phyloP scores from a whole-genome alignment of 2,797 vertebrate genomes.

The Eutrigla gurnardus region DNA sequence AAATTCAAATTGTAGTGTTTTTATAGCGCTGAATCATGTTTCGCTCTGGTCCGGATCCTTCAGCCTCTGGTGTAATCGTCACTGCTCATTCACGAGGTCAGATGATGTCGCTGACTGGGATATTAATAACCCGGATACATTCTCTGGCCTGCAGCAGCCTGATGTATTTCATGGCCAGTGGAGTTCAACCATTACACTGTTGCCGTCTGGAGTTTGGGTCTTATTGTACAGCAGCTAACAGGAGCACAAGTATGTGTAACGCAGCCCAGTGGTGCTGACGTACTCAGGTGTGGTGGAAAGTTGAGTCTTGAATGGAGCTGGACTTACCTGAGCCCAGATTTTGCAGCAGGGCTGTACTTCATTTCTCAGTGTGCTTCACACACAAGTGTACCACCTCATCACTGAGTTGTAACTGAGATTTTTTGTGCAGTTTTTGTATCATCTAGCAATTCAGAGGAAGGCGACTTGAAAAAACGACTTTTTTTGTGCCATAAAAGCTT shows the following conservation, averaged over 20 bases:
- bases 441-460: conserved; percentile 5
- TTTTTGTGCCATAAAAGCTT: neutral
- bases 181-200: neutral
- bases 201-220: neutral
- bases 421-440: neutral
- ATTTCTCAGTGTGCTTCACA: neutral
- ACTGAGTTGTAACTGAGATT: neutral
- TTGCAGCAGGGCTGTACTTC: neutral
- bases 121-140: conserved; percentile 14
- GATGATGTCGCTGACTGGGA: neutral
- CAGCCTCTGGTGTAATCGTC: conserved; percentile 15
- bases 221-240: neutral
- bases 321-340: neutral
- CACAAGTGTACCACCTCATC: neutral
- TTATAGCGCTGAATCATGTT: neutral
- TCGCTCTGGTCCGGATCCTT: neutral
- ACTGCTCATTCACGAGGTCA: neutral
- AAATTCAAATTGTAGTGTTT: neutral
- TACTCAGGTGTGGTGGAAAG: neutral
- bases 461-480: neutral
- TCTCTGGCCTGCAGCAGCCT: conserved; percentile 4
- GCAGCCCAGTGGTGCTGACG: neutral
- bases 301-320: neutral
- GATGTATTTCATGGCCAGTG: neutral
- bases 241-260: neutral